Evolutionary conservation across 2,888 invertebrate species (phyloP).

Genomic region (Nectonema munidae): DNA sequence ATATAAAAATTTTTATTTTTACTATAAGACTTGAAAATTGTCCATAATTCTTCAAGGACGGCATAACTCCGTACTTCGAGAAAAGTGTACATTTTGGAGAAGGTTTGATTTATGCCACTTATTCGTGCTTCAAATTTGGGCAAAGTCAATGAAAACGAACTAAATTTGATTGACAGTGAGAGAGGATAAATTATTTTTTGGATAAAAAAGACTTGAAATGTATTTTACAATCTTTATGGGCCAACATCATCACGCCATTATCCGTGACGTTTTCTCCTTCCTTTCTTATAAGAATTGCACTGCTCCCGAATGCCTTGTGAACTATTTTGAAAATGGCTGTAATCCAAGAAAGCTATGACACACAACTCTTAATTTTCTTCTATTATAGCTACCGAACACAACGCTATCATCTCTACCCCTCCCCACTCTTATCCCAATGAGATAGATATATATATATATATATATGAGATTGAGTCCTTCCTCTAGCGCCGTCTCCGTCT

Average conservation of each 20-base stretch:
- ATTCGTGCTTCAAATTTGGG: slow-evolving; percentile 24
- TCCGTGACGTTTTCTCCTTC: slow-evolving; percentile 29
- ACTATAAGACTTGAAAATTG: neutral
- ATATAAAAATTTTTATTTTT: no score
- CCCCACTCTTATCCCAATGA: no score
- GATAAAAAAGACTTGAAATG: slow-evolving; percentile 15
- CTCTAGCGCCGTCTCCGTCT: no score
- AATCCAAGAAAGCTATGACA: no score
- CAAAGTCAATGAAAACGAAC: slow-evolving; percentile 28
- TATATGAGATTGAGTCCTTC: no score
- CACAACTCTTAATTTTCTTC: no score
- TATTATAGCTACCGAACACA: no score
- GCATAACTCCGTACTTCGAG: slow-evolving; percentile 11
- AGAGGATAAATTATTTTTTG: slow-evolving; percentile 18
- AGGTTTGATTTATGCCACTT: neutral
- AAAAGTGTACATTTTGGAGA: slow-evolving; percentile 6
- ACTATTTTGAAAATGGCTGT: slow-evolving; percentile 2
- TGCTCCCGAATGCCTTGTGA: slow-evolving; percentile 19
- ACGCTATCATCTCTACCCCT: no score
- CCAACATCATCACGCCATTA: slow-evolving; percentile 28
- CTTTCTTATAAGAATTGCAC: no score
- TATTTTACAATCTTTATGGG: slow-evolving; percentile 21
- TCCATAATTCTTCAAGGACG: slow-evolving; percentile 13
- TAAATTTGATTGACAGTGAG: slow-evolving; percentile 22
- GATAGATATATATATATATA: no score